Evolutionary conservation across 2,797 vertebrate species (phyloP), one percentile per base, ranked within the genome.

Genomic region (Pseudotriccus pelzelni): DNA sequence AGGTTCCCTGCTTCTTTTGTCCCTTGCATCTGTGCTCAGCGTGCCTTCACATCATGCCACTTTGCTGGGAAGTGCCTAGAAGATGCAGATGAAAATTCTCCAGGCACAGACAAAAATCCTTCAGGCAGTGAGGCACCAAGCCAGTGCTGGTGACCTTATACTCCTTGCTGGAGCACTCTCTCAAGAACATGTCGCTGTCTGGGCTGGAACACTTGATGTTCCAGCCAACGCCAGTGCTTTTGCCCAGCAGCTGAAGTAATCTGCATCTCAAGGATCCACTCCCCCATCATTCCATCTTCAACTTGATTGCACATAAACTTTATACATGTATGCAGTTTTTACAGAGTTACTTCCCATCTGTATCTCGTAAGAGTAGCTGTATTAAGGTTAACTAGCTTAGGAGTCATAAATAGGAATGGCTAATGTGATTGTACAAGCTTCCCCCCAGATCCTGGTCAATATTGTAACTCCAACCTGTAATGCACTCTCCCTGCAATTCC

Each of bases 401-500:
- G 9, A 88, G 73, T 81, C 88, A 86, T 91, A 94, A 96, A 86
- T 34, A 67, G 63, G 62, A 96, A 93, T 25, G 55, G 77, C 47
- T 94, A 90, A 83, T 89, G 82, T 85, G 82, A 84, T 63, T 67
- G 73, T 41, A 87, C 89, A 92, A 94, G 88, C 84, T 96, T 97
- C 64, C 90, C 78, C 89, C 53, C 60, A 36, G 77, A 89, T 55
- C 84, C 79, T 84, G 94, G 96, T 95, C 96, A 95, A 96, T 89
- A 93, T 62, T 91, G 79, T 92, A 66, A 63, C 95, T 94, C 64
- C 11, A 73, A 96, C 96, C 96, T 95, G 94, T 89, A 93, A 94
- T 88, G 90, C 84, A 75, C 79, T 90, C 96, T 96, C 90, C 70
- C 76, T 91, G 93, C 92, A 97, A 96, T 97, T 97, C 97, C 97